phyloP scores from a whole-genome alignment of 2,113 vertebrate genomes.

The Anser brachyrhynchus region DNA sequence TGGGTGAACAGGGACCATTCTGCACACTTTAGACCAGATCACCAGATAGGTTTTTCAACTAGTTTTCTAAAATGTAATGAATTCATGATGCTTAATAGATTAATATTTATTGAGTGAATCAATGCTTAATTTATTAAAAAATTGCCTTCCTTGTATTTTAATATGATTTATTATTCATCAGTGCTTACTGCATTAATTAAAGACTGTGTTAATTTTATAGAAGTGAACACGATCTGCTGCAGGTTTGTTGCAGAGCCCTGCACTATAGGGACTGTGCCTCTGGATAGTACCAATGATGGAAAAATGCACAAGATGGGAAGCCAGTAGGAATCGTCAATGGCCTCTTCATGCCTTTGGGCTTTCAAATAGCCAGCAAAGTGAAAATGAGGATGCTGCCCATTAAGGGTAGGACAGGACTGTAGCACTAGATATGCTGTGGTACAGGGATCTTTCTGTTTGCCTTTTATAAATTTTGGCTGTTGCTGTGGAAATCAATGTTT shows the following conservation, averaged over 20 bases:
- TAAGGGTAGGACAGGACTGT: background rate
- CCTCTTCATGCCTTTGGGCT: background rate
- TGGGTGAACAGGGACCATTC: slow-evolving; percentile 43
- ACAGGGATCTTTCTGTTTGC: background rate
- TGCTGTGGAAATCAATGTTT: background rate
- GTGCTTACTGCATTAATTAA: slow-evolving; percentile 66
- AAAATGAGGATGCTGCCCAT: slow-evolving; percentile 36
- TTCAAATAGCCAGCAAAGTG: background rate
- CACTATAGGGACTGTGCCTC: background rate
- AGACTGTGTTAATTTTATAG: slow-evolving; percentile 56
- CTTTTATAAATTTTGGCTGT: background rate
- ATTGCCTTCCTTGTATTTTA: slow-evolving; percentile 64
- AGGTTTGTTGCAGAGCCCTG: background rate
- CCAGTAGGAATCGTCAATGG: background rate
- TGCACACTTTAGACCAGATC: slow-evolving; percentile 20
- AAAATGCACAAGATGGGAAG: background rate
- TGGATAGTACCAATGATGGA: background rate
- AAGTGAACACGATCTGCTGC: background rate
- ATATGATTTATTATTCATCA: slow-evolving; percentile 69
- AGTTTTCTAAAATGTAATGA: slow-evolving; percentile 41
- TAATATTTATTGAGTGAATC: slow-evolving; percentile 70
- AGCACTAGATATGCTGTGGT: background rate
- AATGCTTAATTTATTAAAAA: slow-evolving; percentile 69
- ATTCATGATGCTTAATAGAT: slow-evolving; percentile 56
- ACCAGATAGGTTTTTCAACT: background rate